Conservation (phyloP, 2,113 vertebrate species). For the Heloderma charlesbogerti region DNA sequence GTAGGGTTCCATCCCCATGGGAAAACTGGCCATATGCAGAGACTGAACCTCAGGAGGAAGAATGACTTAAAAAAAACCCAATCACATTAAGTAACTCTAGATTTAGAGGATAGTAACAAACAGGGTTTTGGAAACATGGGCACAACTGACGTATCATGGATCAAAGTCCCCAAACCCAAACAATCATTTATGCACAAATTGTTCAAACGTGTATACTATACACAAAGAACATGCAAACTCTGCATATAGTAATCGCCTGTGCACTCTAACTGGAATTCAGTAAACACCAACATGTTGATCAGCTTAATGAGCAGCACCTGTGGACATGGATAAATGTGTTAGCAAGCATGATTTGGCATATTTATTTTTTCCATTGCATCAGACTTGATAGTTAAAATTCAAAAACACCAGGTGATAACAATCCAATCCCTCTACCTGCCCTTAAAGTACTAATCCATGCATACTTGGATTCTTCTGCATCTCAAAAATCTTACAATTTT, state of each 20-base stretch:
- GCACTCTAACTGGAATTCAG: background rate
- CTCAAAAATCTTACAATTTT: background rate
- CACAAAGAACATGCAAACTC: background rate
- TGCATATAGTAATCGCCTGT: too few species aligned
- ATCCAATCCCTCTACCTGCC: background rate
- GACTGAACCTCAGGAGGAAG: background rate
- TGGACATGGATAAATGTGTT: background rate
- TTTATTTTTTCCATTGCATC: background rate
- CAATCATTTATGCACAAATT: background rate
- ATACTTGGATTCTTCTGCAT: background rate
- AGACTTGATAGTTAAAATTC: background rate
- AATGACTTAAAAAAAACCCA: background rate
- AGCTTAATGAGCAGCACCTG: slow-evolving; percentile 11
- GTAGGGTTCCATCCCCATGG: too few species aligned
- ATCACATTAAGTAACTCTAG: background rate
- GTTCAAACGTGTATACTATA: too few species aligned
- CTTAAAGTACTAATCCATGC: background rate
- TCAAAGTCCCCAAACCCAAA: background rate
- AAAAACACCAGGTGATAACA: background rate
- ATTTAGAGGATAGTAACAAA: background rate
- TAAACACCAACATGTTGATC: background rate
- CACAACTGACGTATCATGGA: background rate
- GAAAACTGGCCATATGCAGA: background rate
- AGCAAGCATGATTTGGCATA: background rate
- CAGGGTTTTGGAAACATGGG: background rate